Percentiles rank a stretch among this genome's conserved stretches.
Evolutionary conservation across 2,888 invertebrate genomes (phyloP).

Genomic region (Therioaphis trifolii): DNA sequence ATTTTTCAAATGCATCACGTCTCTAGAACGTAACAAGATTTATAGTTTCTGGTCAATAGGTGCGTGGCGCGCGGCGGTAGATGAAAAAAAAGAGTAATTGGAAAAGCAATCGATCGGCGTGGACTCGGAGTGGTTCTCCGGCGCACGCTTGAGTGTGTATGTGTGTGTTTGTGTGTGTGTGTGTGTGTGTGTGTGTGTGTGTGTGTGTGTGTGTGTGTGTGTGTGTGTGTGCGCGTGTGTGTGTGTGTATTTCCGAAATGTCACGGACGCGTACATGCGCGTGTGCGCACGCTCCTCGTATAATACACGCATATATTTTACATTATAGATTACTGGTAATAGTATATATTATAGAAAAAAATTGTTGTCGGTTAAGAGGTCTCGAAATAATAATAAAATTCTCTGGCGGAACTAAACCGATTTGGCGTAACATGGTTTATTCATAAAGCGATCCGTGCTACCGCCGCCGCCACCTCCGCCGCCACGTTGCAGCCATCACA

Average conservation of each 20-base stretch:
- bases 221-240: constrained; percentile 7
- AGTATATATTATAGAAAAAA: neutral
- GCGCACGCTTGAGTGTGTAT: no score
- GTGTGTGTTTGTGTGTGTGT: no score
- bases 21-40: constrained; percentile 57
- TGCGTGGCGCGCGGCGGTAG: neutral
- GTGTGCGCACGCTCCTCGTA: no score
- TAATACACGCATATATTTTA: neutral
- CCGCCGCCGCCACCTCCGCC: neutral
- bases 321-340: neutral
- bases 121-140: constrained; percentile 25
- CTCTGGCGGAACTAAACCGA: constrained; percentile 42
- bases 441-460: neutral
- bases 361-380: constrained; percentile 30
- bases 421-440: constrained; percentile 46
- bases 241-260: no score
- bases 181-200: no score
- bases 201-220: no score
- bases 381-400: constrained; percentile 40
- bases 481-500: no score
- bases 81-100: constrained; percentile 52
- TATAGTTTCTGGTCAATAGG: constrained; percentile 57
- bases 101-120: constrained; percentile 47
- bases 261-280: neutral
- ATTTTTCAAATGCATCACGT: constrained; percentile 58